These are phyloP conservation scores for Quadriops clusia DNA, from an alignment of 2,888 invertebrate genomes.

Conservation along the genomic window DNA sequence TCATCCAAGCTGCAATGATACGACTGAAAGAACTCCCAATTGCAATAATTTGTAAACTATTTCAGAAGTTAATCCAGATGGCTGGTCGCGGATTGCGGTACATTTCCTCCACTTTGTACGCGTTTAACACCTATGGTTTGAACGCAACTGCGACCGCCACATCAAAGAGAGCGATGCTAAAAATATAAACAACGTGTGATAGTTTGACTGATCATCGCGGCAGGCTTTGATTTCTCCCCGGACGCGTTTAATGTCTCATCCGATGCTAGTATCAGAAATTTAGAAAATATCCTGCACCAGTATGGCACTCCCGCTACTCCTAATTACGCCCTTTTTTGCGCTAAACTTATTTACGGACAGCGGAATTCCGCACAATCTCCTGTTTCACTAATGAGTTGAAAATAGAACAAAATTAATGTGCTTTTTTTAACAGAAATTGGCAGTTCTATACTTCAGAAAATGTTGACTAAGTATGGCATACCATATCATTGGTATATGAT, in stretches of 20 bases:
- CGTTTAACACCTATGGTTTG: conserved; percentile 34
- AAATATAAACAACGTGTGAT: conserved; percentile 32
- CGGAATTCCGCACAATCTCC: too few relatives aligned
- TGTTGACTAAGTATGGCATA: too few relatives aligned
- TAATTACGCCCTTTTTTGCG: too few relatives aligned
- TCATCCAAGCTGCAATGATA: too few relatives aligned
- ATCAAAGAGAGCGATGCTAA: conserved; percentile 32
- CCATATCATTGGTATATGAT: too few relatives aligned
- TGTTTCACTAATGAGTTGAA: too few relatives aligned
- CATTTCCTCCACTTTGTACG: conserved; percentile 34
- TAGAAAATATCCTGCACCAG: conserved; percentile 12
- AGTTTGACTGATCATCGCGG: conserved; percentile 25
- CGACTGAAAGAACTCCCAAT: conserved; percentile 9
- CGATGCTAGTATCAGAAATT: conserved; percentile 21
- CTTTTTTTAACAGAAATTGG: too few relatives aligned
- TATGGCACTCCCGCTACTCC: too few relatives aligned
- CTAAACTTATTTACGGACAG: too few relatives aligned
- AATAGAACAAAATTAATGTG: too few relatives aligned
- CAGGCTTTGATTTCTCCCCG: conserved; percentile 30
- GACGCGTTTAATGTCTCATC: conserved; percentile 31
- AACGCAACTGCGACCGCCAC: conserved; percentile 33
- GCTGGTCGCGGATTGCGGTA: conserved; percentile 21
- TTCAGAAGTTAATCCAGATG: conserved; percentile 16
- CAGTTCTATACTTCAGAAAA: too few relatives aligned
- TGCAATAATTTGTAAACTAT: conserved; percentile 10